Evolutionary conservation across 2,797 vertebrate species (phyloP), one percentile per base, ranked within the genome.

Genomic region (Furcifer pardalis): DNA sequence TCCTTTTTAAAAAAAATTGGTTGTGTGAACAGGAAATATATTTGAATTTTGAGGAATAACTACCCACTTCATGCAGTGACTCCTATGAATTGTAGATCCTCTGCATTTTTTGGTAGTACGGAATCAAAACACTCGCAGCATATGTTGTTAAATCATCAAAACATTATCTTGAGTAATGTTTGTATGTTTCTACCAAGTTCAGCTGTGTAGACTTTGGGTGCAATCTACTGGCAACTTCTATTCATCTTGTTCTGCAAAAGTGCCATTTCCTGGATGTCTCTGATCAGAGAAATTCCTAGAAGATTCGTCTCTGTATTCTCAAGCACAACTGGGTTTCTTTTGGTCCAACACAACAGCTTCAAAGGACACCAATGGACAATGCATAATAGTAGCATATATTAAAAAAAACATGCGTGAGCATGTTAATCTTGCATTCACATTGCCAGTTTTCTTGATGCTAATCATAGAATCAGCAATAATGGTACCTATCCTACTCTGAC

Each of bases 21-120:
- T 37, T 0, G 78, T 82, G 72, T 71, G 65, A 86, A 76, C 69
- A 87, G 84, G 91, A 68, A 81, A 0, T 91, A 89, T 84, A 84
- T 86, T 84, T 90, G 87, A 40, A 72, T 77, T 86, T 60, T 46
- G 86, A 86, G 77, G 77, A 44, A 60, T 71, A 89, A 84, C 56
- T 68, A 60, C 77, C 88, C 91, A 87, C 84, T 89, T 91, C 81
- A 86, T 89, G 78, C 72, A 60, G 32, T 76, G 89, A 90, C 90
- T 90, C 86, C 87, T 91, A 86, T 86, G 86, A 89, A 90, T 87
- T 83, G 60, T 32, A 86, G 90, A 81, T 62, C 79, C 89, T 91
- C 88, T 91, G 87, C 85, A 82, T 85, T n/a, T 35, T 0, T 69
- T 76, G 87, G 87, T 75, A 84, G 81, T 88, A 88, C 80, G 85